Percentiles rank a stretch among this genome's conserved stretches.
Conservation (phyloP, 2,113 vertebrate genomes). For the Xiphorhynchus elegans region DNA sequence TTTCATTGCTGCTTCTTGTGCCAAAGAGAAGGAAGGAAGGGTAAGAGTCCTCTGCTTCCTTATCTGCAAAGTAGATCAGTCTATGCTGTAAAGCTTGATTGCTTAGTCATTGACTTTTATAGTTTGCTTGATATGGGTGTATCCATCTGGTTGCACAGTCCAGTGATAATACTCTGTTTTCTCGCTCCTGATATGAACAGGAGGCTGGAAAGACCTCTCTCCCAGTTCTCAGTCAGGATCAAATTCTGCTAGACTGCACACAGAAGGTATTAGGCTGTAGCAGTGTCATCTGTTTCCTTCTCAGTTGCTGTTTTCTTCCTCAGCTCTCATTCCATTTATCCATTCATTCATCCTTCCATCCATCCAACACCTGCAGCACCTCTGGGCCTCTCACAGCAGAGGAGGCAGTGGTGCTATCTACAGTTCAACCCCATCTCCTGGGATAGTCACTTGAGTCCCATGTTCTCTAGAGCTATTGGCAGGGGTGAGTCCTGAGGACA, state of each 20-base stretch:
- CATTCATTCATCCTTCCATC: neutral
- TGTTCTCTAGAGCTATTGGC: neutral
- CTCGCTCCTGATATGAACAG: neutral
- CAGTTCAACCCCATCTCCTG: neutral
- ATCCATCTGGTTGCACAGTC: neutral
- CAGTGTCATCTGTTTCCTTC: neutral
- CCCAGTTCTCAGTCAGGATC: neutral
- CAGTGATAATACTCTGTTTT: neutral
- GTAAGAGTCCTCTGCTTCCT: neutral
- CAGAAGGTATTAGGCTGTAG: neutral
- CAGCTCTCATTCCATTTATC: neutral
- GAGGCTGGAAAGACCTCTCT: neutral
- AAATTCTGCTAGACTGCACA: neutral
- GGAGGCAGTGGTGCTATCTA: accelerated
- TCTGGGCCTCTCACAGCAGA: neutral
- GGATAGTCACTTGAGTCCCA: neutral
- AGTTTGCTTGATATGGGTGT: neutral
- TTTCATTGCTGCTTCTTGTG: neutral
- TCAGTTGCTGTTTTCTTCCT: neutral
- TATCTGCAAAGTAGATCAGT: neutral
- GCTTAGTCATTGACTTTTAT: neutral
- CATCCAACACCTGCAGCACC: neutral
- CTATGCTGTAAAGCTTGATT: neutral
- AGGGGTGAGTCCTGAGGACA: neutral
- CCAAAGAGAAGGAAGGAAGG: neutral